Percentiles rank a stretch among this genome's conserved stretches.
Conservation (phyloP, 1,140 invertebrate species). For the Drosophila nikananu region DNA sequence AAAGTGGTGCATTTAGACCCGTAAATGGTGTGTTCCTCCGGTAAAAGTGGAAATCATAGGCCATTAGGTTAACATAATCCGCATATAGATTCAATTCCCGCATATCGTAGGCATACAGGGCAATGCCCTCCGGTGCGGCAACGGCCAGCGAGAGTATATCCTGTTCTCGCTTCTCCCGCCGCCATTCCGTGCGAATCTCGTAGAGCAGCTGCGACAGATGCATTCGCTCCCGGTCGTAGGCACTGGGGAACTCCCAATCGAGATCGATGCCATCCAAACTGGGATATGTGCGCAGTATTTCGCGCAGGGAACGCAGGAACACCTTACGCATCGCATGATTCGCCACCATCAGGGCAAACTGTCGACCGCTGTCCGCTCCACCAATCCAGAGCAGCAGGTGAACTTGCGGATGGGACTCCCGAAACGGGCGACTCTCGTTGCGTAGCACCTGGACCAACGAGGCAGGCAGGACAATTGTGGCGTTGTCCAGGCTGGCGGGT, state of each 20-base stretch:
- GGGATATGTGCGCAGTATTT: slow-evolving; percentile 87
- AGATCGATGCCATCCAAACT: slow-evolving; percentile 92
- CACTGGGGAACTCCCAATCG: slow-evolving; percentile 95
- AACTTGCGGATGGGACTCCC: slow-evolving; percentile 88
- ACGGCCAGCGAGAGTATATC: slow-evolving; percentile 91
- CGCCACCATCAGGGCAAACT: slow-evolving; percentile 90
- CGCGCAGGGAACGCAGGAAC: slow-evolving; percentile 90
- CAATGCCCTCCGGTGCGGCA: slow-evolving; percentile 90
- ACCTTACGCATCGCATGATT: slow-evolving; percentile 89
- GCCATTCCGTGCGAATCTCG: slow-evolving; percentile 89
- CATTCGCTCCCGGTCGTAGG: slow-evolving; percentile 88
- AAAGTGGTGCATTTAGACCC: slow-evolving; percentile 92
- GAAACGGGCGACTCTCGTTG: slow-evolving; percentile 87
- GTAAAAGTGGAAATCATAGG: slow-evolving; percentile 95
- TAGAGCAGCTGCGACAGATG: slow-evolving; percentile 90
- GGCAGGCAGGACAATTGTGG: slow-evolving; percentile 86
- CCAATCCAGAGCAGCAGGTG: slow-evolving; percentile 93
- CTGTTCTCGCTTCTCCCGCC: slow-evolving; percentile 86
- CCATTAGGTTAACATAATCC: slow-evolving; percentile 95
- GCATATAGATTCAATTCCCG: slow-evolving; percentile 91
- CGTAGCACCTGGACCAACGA: slow-evolving; percentile 85
- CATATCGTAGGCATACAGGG: slow-evolving; percentile 91
- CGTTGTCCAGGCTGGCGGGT: slow-evolving; percentile 89
- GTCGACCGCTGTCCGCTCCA: slow-evolving; percentile 87
- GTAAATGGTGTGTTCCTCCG: slow-evolving; percentile 92